Evolutionary conservation across 2,888 invertebrate genomes (phyloP), one percentile per base, ranked within the genome.

Genomic region (Digitonthophagus gazella): DNA sequence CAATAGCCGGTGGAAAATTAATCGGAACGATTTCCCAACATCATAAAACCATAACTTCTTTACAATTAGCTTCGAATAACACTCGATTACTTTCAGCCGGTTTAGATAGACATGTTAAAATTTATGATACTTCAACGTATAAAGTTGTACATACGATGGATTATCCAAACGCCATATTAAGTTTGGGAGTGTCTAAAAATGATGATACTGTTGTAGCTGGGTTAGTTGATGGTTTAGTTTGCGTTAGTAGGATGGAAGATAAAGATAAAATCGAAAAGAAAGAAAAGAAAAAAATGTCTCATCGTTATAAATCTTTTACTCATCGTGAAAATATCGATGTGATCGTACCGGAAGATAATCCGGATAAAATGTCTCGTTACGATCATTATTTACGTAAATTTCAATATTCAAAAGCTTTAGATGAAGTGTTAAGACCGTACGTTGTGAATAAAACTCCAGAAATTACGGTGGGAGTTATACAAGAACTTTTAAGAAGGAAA

Each of bases 41-140:
- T 83, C 96, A 97, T 82, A 98, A 98, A 85, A 96, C 97, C 0
- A 91, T 98, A 0, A 98, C 97, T 0, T 92, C 93, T 73, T 81
- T 98, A 64, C 86, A 90, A 73, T 86, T 97, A 71, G 93, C 93
- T 18, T 92, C 91, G 58, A 90, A 93, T 78, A 92, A 93, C 18
- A 91, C 90, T 73, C 88, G 95, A 77, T 85, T 98, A 15, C 82
- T 98, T 75, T 96, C 97, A 0, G 95, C 93, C 0, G 95, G 96
- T 2, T 85, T 98, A 68, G 98, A 99, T 82, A 90, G 95, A 72
- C 96, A 96, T 84, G 92, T 97, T 0, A 97, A 97, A 84, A 89
- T 98, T 73, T 96, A 95, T 82, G 97, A 97, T 80, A 86, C 94
- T 22, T 87, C 90, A 22, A 91, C 91, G 1, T 97, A 94, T 80